Evolutionary conservation across 2,797 vertebrate genomes (phyloP).

Genomic region (Lagodon rhomboides): DNA sequence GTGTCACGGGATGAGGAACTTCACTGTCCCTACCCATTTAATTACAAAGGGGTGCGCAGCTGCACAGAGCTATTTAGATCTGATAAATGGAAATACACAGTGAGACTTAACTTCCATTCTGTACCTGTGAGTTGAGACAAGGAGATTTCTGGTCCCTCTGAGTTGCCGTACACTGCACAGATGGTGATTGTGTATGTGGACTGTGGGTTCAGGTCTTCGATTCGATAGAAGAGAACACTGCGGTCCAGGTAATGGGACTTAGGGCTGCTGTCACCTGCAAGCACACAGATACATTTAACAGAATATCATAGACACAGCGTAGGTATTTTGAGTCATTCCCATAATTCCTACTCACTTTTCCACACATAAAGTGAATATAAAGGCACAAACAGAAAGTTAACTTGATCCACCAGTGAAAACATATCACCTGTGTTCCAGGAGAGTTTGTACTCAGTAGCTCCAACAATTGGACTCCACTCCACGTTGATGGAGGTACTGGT

Average conservation of each 20-base stretch:
- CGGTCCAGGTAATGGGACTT: conserved; percentile 86
- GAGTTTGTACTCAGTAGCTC: conserved; percentile 91
- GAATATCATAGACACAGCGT: not conserved
- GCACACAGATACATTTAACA: conserved; percentile 3
- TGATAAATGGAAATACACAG: conserved; percentile 19
- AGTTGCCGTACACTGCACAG: conserved; percentile 86
- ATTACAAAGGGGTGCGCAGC: conserved; percentile 64
- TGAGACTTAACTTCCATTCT: not conserved
- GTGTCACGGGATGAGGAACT: conserved; percentile 50
- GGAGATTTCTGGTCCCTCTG: conserved; percentile 88
- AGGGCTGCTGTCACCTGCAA: conserved; percentile 71
- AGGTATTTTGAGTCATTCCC: not conserved
- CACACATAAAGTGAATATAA: not conserved
- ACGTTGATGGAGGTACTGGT: conserved; percentile 88
- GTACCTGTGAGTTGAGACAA: conserved; percentile 90
- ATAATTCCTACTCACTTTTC: not conserved
- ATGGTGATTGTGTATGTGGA: conserved; percentile 86
- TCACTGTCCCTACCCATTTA: conserved; percentile 52
- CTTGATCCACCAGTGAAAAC: not conserved
- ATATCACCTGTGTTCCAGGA: conserved; percentile 86
- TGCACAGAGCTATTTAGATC: conserved; percentile 45
- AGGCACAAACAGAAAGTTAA: not conserved
- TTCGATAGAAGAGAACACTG: conserved; percentile 77
- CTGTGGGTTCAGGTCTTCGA: conserved; percentile 82
- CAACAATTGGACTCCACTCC: conserved; percentile 89